These are phyloP conservation scores for Cinclus cinclus DNA, from an alignment of 2,113 vertebrate genomes.

Conservation along the genomic window DNA sequence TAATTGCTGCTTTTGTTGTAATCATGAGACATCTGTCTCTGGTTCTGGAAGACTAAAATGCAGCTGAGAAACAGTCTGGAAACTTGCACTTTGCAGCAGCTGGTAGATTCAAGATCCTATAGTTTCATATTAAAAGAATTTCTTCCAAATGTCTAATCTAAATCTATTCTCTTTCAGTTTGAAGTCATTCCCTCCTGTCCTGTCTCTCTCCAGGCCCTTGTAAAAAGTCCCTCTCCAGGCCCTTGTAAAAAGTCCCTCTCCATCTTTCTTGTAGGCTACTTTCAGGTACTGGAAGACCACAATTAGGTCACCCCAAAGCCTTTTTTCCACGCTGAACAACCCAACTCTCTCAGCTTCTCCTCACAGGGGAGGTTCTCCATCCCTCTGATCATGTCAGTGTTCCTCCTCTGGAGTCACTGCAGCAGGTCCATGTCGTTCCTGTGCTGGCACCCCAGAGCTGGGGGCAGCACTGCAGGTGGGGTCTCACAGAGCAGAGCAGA, in stretches of 20 bases:
- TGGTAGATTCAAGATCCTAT: neutral
- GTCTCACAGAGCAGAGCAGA: neutral
- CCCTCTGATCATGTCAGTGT: neutral
- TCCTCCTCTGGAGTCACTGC: neutral
- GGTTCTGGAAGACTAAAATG: neutral
- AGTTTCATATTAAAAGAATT: neutral
- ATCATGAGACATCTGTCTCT: neutral
- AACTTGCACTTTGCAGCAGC: neutral
- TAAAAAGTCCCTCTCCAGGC: neutral
- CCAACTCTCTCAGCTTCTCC: neutral
- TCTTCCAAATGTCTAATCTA: neutral
- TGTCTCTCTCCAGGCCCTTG: neutral
- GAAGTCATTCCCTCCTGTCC: neutral
- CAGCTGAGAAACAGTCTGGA: neutral
- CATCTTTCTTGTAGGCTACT: neutral
- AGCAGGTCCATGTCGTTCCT: neutral
- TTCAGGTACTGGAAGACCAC: neutral
- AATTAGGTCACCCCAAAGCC: neutral
- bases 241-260: neutral
- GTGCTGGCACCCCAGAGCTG: neutral
- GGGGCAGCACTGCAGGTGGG: neutral
- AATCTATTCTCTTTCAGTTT: neutral
- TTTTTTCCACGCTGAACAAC: neutral
- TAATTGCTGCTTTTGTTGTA: neutral
- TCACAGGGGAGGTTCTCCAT: rapidly evolving